Evolutionary conservation across 2,888 invertebrate species (phyloP), one percentile per base, ranked within the genome.

Genomic region (Philhelius pedissequus): DNA sequence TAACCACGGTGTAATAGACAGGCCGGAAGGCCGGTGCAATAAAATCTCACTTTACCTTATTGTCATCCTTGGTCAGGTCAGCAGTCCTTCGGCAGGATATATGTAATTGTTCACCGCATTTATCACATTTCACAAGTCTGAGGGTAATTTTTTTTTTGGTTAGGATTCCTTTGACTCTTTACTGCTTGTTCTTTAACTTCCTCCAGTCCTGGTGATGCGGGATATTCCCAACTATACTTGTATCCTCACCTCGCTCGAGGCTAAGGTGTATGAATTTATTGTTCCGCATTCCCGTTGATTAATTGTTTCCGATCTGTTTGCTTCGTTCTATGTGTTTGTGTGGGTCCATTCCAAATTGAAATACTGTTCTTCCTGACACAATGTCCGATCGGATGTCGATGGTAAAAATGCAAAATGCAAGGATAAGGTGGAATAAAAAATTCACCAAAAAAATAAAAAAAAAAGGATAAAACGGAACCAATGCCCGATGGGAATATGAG

Each of bases 1-100:
- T 62, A 56, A 79, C 27, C 25, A 58, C 71, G 48, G 13, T 70
- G 70, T 70, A 79, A 68, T 74, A 62, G 50, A 62, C 75, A 70
- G 30, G 69, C 83, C 83, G 83, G 83, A 83, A 78, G 74, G 43
- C 38, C 69, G 54, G 13, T 56, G 78, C 64, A 83, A 83, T 83
- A 83, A 83, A 78, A 83, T 83, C 78, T 83, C 83, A 79, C 83
- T 79, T 83, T 83, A 83, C 74, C 74, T 74, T 83, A 70, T 74
- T 74, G 82, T 52, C 58, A 20, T 22, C 77, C 50, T 50, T 43
- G 68, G 62, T 70, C 78, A 74, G 18, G n/a, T n/a, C 11, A 6
- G 38, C 9, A 3, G 18, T 27, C 15, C 30, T 30, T 15, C 11
- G 7, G 18, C 83, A 70, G 83, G 83, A 15, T 13, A 78, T 83